Evolutionary conservation across 2,113 vertebrate species (phyloP).

Genomic region (Marcusenius ussheri): DNA sequence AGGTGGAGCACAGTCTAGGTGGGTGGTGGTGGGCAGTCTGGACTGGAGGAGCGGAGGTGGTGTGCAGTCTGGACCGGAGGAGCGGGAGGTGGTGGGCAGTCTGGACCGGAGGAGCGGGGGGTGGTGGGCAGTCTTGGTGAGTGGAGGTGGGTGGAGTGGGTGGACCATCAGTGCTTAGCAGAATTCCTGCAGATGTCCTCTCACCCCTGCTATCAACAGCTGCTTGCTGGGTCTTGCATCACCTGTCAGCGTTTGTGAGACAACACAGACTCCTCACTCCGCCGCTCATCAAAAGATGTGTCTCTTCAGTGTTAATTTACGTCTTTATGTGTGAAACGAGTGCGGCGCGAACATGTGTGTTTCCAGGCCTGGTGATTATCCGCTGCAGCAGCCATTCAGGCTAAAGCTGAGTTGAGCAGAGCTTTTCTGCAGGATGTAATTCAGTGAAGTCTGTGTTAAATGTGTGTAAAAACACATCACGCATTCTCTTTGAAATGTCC

Average conservation of each 20-base stretch:
- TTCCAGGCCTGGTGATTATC: background rate
- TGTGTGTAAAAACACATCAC: background rate
- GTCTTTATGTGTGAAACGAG: background rate
- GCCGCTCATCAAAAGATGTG: background rate
- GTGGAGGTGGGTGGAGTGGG: background rate
- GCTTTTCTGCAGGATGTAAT: background rate
- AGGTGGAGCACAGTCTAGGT: background rate
- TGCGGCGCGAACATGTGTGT: no score
- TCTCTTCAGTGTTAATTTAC: background rate
- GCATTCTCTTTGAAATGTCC: background rate
- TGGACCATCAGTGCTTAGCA: background rate
- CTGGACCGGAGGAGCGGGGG: no score
- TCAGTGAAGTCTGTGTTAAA: background rate
- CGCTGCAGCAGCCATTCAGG: background rate
- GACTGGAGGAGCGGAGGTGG: no score
- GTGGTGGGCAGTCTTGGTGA: no score
- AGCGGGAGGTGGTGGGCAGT: no score
- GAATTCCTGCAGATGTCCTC: background rate
- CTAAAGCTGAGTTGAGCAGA: background rate
- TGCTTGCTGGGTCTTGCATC: constrained; percentile 17
- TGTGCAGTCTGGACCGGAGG: no score
- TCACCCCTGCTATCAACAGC: background rate
- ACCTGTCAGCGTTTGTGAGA: constrained; percentile 4
- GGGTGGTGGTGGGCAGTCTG: background rate
- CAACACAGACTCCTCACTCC: background rate